Conservation (phyloP, 2,888 invertebrate genomes). For the Sericinus montela region DNA sequence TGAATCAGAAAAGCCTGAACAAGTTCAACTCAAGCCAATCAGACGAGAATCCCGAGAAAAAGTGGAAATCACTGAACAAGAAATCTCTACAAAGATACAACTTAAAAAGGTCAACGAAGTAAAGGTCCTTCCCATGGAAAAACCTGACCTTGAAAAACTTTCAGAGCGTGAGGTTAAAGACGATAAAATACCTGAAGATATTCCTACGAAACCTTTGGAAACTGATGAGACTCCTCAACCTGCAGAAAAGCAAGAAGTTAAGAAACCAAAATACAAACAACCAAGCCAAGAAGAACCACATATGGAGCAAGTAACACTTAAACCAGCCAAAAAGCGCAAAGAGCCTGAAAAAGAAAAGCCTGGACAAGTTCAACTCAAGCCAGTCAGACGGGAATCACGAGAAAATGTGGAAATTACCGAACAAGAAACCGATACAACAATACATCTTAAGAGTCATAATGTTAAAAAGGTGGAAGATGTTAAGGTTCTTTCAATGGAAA, state of each 20-base stretch:
- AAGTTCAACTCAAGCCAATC: too few species aligned
- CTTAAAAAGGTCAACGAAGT: too few species aligned
- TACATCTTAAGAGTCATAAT: too few species aligned
- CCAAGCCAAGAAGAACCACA: slow-evolving; percentile 50
- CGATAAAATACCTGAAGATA: slow-evolving; percentile 49
- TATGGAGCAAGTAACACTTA: slow-evolving; percentile 69
- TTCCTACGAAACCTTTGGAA: slow-evolving; percentile 16
- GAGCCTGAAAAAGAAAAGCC: too few species aligned
- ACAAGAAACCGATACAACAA: neutral
- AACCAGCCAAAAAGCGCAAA: slow-evolving; percentile 43
- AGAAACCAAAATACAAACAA: slow-evolving; percentile 48
- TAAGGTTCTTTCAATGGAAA: too few species aligned
- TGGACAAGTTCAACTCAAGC: too few species aligned
- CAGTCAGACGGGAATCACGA: too few species aligned
- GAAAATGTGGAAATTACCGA: neutral
- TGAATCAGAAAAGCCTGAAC: too few species aligned
- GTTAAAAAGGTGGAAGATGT: neutral
- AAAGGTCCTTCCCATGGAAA: too few species aligned
- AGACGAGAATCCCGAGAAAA: too few species aligned
- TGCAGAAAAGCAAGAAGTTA: slow-evolving; percentile 27
- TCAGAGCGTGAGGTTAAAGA: slow-evolving; percentile 33
- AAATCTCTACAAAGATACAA: neutral
- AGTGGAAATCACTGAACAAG: neutral
- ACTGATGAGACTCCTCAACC: too few species aligned
- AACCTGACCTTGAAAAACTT: neutral